Conservation (phyloP, 2,888 invertebrate species). For the Hipparchia semele region DNA sequence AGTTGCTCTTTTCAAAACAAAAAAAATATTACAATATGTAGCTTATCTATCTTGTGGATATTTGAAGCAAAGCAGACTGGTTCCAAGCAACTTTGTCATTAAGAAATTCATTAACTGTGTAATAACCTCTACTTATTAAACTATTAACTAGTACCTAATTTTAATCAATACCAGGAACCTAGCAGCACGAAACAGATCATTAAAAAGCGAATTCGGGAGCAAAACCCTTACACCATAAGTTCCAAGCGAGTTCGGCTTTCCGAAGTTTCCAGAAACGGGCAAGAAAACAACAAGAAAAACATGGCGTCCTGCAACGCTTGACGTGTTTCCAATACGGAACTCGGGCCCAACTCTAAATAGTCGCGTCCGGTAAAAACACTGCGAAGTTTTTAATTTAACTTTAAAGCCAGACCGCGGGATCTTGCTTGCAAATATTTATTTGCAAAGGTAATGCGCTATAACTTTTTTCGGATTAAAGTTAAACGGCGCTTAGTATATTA, state of each 20-base stretch:
- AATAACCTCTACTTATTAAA: too few species aligned
- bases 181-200: neutral
- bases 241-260: slow-evolving; percentile 32
- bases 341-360: slow-evolving; percentile 39
- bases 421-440: slow-evolving; percentile 31
- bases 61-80: too few species aligned
- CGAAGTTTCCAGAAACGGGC: slow-evolving; percentile 39
- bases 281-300: slow-evolving; percentile 57
- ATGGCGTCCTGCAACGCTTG: slow-evolving; percentile 52
- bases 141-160: neutral
- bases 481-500: neutral
- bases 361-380: slow-evolving; percentile 41
- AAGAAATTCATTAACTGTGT: too few species aligned
- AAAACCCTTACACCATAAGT: slow-evolving; percentile 21
- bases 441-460: slow-evolving; percentile 8
- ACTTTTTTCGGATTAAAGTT: slow-evolving; percentile 4
- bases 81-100: too few species aligned
- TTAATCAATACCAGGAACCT: neutral
- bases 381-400: slow-evolving; percentile 48
- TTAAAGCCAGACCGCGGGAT: slow-evolving; percentile 38
- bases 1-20: too few species aligned
- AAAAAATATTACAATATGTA: too few species aligned
- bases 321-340: slow-evolving; percentile 63
- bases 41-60: too few species aligned
- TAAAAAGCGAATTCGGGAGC: slow-evolving; percentile 24